Conservation (phyloP, 2,888 invertebrate genomes). For the Sturmia bella region DNA sequence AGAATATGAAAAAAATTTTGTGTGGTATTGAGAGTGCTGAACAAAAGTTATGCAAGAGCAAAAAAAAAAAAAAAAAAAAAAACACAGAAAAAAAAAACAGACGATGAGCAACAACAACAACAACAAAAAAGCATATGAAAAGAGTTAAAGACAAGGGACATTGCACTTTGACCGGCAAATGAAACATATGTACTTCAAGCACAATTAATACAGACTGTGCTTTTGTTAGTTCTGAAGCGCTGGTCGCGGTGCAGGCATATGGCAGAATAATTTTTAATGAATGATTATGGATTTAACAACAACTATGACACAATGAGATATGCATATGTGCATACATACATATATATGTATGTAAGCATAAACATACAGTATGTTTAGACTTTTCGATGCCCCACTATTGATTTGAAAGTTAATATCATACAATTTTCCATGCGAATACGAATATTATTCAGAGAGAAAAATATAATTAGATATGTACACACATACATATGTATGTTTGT, state of each 20-base stretch:
- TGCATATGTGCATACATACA: too few relatives aligned
- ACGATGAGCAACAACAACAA: neutral
- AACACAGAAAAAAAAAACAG: too few relatives aligned
- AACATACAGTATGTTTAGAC: too few relatives aligned
- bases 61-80: neutral
- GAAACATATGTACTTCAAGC: constrained; percentile 12
- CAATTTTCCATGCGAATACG: too few relatives aligned
- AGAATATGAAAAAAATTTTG: constrained; percentile 11
- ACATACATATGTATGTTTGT: too few relatives aligned
- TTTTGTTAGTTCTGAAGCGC: constrained; percentile 9
- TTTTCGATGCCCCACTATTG: too few relatives aligned
- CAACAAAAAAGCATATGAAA: neutral
- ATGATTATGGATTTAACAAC: neutral
- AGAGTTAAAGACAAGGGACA: constrained; percentile 64
- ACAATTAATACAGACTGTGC: constrained; percentile 29
- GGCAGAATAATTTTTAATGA: neutral
- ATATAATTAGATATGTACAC: too few relatives aligned
- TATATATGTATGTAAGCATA: too few relatives aligned
- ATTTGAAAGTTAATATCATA: too few relatives aligned
- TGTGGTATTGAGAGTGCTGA: constrained; percentile 30
- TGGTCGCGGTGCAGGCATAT: neutral
- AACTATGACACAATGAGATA: too few relatives aligned
- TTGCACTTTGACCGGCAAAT: constrained; percentile 66
- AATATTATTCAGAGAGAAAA: too few relatives aligned
- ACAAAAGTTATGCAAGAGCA: neutral